Conservation (phyloP, 2,113 vertebrate genomes). For the Thunnus thynnus region DNA sequence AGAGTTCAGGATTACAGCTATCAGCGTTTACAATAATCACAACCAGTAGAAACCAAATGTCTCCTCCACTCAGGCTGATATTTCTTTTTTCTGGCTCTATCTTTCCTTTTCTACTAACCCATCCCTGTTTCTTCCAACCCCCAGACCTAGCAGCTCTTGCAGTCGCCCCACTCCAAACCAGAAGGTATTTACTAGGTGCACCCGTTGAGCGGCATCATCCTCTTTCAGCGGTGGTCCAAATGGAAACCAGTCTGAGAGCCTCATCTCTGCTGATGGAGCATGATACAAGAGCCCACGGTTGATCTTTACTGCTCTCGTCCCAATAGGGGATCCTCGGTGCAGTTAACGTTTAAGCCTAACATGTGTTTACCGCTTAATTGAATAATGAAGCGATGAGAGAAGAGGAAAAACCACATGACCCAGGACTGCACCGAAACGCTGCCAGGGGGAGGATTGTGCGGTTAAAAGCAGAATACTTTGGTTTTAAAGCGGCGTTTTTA, state of each 20-base stretch:
- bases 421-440: slow-evolving; percentile 43
- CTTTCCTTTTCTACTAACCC: slow-evolving; percentile 4
- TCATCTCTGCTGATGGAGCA: slow-evolving; percentile 56
- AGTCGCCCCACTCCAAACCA: slow-evolving; percentile 24
- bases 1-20: neutral
- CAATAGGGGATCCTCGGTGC: slow-evolving; percentile 55
- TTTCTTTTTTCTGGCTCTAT: neutral
- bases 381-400: slow-evolving; percentile 80
- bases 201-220: slow-evolving; percentile 49
- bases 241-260: slow-evolving; percentile 59
- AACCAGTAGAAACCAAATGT: slow-evolving; percentile 16
- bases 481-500: slow-evolving; percentile 56
- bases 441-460: slow-evolving; percentile 59
- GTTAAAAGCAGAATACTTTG: slow-evolving; percentile 48
- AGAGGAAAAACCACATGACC: slow-evolving; percentile 65
- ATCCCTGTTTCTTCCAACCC: slow-evolving; percentile 28
- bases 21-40: neutral
- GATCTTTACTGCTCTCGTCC: slow-evolving; percentile 58
- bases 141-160: slow-evolving; percentile 19
- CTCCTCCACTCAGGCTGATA: slow-evolving; percentile 23
- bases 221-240: slow-evolving; percentile 33
- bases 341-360: slow-evolving; percentile 66
- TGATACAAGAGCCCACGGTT: slow-evolving; percentile 40
- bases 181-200: slow-evolving; percentile 50
- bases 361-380: slow-evolving; percentile 79